Percentiles rank a stretch among this genome's conserved stretches.
These are phyloP conservation scores for Argyrosomus regius DNA, from an alignment of 2,797 vertebrate species.

Conservation along the genomic window DNA sequence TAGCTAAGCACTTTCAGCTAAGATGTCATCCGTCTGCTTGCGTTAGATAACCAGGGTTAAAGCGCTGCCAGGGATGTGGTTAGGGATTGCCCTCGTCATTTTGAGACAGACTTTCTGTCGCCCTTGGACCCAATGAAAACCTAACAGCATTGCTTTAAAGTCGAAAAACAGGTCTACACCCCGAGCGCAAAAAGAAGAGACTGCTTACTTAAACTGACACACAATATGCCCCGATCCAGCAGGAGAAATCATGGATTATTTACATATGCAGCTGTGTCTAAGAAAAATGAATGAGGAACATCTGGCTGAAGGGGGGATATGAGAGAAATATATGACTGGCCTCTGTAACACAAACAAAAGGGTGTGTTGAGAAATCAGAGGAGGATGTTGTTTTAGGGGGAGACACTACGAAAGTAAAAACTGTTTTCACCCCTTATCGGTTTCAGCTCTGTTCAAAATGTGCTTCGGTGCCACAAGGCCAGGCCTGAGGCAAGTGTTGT, in stretches of 20 bases:
- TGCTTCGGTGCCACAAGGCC: conserved; percentile 63
- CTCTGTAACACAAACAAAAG: conserved; percentile 61
- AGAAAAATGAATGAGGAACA: conserved; percentile 88
- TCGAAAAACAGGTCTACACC: conserved; percentile 49
- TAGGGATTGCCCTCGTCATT: conserved; percentile 66
- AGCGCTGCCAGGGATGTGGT: conserved; percentile 47
- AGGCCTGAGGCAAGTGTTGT: conserved; percentile 72
- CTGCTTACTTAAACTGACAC: conserved; percentile 70
- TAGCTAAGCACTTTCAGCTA: conserved; percentile 57
- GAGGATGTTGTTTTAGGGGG: conserved; percentile 60
- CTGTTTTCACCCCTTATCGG: conserved; percentile 48
- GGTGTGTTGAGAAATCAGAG: conserved; percentile 64
- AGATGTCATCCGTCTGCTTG: conserved; percentile 55
- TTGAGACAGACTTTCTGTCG: conserved; percentile 67
- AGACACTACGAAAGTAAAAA: conserved; percentile 54
- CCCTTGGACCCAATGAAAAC: conserved; percentile 48
- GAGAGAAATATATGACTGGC: conserved; percentile 61
- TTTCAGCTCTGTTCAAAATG: conserved; percentile 71
- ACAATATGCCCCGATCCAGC: conserved; percentile 68
- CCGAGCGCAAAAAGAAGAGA: conserved; percentile 41
- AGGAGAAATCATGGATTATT: conserved; percentile 86
- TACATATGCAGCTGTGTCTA: conserved; percentile 83
- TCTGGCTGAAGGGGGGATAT: conserved; percentile 76
- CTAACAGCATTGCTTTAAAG: conserved; percentile 45
- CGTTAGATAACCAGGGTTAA: conserved; percentile 60